phyloP scores from a whole-genome alignment of 2,888 invertebrate species.

The Harpagoxenus sublaevis region DNA sequence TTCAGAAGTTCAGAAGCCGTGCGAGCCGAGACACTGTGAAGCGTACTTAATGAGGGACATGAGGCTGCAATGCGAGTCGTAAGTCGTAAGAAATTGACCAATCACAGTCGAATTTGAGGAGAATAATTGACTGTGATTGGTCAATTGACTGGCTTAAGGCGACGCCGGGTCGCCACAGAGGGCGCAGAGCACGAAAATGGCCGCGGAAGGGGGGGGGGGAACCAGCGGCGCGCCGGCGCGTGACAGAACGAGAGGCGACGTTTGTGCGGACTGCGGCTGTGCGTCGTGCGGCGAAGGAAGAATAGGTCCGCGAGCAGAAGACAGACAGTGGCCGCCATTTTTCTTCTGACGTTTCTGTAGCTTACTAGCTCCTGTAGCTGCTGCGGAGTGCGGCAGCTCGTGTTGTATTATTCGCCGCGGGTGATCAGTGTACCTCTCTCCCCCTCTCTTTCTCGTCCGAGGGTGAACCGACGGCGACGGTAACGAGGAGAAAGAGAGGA shows the following conservation, averaged over 20 bases:
- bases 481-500: slow-evolving; percentile 3
- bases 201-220: background rate
- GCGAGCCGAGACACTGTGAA: too few relatives aligned
- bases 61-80: too few relatives aligned
- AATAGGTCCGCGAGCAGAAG: slow-evolving; percentile 71
- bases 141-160: background rate
- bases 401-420: slow-evolving; percentile 59
- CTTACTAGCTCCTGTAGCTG: background rate
- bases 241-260: slow-evolving; percentile 62
- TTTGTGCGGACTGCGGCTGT: slow-evolving; percentile 49
- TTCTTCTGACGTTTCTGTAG: slow-evolving; percentile 68
- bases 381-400: slow-evolving; percentile 56
- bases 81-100: too few relatives aligned
- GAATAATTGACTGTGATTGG: too few relatives aligned
- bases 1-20: too few relatives aligned
- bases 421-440: background rate
- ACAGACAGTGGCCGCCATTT: slow-evolving; percentile 78
- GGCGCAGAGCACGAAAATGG: background rate
- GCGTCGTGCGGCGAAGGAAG: background rate
- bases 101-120: too few relatives aligned
- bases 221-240: background rate
- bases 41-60: too few relatives aligned
- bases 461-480: background rate
- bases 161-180: background rate
- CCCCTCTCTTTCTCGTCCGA: background rate